Evolutionary conservation across 2,113 vertebrate species (phyloP).

Genomic region (Patagioenas fasciata): DNA sequence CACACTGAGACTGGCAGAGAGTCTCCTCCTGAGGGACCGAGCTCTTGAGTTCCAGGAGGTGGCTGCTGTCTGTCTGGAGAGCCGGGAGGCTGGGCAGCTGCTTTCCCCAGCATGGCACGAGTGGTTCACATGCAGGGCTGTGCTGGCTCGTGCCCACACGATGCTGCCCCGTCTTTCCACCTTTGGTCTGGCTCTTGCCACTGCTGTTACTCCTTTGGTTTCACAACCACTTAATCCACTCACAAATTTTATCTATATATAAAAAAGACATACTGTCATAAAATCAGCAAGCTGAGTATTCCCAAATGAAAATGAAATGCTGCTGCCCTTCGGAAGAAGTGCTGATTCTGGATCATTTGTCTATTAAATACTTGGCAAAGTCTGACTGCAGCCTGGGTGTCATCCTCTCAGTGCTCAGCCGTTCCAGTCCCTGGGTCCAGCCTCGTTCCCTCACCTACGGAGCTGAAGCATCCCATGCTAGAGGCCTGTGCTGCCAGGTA

Average conservation of each 20-base stretch:
- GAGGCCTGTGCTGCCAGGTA: not conserved
- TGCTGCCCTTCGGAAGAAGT: not conserved
- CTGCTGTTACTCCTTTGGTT: not conserved
- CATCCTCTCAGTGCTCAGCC: not conserved
- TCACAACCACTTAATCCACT: not conserved
- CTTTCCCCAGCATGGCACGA: not conserved
- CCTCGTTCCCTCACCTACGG: fast-evolving
- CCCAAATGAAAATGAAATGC: not conserved
- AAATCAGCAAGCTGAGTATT: not conserved
- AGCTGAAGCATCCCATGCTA: not conserved
- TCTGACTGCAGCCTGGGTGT: not conserved
- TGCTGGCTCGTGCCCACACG: not conserved
- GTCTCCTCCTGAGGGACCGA: not conserved
- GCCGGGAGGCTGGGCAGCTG: not conserved
- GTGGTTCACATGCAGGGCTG: fast-evolving
- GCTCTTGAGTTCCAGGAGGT: not conserved
- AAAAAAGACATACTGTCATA: not conserved
- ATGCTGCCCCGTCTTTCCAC: not conserved
- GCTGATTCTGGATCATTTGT: conserved; percentile 8
- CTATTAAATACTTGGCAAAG: not conserved
- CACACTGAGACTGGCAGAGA: not conserved
- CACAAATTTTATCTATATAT: not conserved
- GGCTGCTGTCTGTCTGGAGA: not conserved
- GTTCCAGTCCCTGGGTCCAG: not conserved
- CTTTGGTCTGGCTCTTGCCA: not conserved